Percentiles rank a stretch among this genome's conserved stretches.
Evolutionary conservation across 2,888 invertebrate species (phyloP).

Genomic region (Ectemnius continuus): DNA sequence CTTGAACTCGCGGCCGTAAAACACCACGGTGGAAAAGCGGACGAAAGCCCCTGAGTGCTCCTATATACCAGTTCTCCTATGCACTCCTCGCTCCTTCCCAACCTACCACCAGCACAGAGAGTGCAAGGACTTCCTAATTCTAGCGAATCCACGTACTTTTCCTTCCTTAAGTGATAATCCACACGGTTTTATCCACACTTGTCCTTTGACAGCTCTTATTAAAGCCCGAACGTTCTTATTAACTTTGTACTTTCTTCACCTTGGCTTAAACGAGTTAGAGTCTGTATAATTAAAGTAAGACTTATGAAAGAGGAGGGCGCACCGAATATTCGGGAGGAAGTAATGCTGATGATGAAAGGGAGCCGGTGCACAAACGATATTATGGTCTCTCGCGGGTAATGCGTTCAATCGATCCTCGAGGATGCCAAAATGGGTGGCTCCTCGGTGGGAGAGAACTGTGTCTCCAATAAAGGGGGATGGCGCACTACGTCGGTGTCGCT

Average conservation of each 20-base stretch:
- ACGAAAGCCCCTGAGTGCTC: constrained; percentile 41
- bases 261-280: no score
- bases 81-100: no score
- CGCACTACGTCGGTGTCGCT: constrained; percentile 15
- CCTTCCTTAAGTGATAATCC: constrained; percentile 44
- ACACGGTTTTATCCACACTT: constrained; percentile 26
- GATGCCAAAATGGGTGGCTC: no score
- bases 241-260: no score
- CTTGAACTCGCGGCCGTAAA: constrained; percentile 35
- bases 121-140: constrained; percentile 52
- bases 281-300: no score
- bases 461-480: not conserved
- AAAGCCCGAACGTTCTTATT: no score
- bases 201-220: no score
- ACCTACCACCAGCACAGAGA: not conserved
- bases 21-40: constrained; percentile 44
- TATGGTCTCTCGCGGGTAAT: not conserved
- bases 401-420: constrained; percentile 7
- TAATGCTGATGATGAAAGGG: not conserved
- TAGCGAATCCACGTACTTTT: constrained; percentile 43
- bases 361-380: not conserved
- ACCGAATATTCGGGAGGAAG: no score
- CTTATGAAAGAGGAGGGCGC: no score
- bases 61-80: not conserved
- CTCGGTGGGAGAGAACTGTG: not conserved